Evolutionary conservation across 2,888 invertebrate species (phyloP).

Genomic region (Mystacides longicornis): DNA sequence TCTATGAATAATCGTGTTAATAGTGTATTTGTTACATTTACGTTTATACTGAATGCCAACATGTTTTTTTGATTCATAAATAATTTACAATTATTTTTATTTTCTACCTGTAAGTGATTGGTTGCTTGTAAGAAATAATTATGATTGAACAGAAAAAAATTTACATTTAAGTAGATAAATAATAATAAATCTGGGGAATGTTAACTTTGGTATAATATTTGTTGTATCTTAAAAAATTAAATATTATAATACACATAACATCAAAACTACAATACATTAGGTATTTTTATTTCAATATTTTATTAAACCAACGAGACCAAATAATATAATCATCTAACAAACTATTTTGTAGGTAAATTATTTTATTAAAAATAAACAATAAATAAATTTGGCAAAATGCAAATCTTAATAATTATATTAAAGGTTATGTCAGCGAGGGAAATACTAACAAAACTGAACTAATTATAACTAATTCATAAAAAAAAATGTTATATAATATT

Average conservation of each 20-base stretch:
- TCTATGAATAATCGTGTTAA: conserved; percentile 19
- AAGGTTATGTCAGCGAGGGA: no score
- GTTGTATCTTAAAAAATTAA: conserved; percentile 23
- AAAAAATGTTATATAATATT: no score
- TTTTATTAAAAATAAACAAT: conserved; percentile 18
- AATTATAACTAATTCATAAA: no score
- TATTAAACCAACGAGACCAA: conserved; percentile 8
- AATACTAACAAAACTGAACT: no score
- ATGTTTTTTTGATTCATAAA: no score
- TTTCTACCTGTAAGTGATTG: background rate
- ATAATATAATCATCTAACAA: background rate
- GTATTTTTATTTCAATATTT: background rate
- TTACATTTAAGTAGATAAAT: conserved; percentile 3
- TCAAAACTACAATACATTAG: conserved; percentile 4
- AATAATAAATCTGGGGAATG: conserved; percentile 48
- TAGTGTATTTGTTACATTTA: conserved; percentile 22
- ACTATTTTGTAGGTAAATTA: background rate
- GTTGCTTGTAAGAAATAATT: background rate
- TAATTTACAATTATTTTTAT: no score
- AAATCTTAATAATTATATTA: conserved; percentile 10
- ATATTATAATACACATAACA: conserved; percentile 20
- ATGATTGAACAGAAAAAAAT: background rate
- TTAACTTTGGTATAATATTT: conserved; percentile 59
- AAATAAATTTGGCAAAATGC: conserved; percentile 25
- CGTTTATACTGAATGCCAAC: background rate